These are phyloP conservation scores for Channallabes apus DNA, from an alignment of 2,797 vertebrate genomes.

Conservation along the genomic window DNA sequence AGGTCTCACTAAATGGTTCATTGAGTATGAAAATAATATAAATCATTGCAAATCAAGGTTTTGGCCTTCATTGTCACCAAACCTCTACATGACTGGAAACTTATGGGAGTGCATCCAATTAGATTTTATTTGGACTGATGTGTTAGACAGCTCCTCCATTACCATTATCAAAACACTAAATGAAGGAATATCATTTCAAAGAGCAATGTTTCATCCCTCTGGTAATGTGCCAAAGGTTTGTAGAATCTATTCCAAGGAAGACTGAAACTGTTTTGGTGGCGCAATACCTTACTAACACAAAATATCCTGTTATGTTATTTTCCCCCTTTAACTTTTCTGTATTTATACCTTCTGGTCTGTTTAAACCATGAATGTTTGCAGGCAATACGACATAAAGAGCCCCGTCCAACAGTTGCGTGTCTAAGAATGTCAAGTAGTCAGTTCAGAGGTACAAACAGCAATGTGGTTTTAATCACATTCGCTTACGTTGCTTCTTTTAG, in stretches of 20 bases:
- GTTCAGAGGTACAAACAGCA: slow-evolving; percentile 31
- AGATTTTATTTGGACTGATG: background rate
- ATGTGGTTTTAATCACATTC: slow-evolving; percentile 35
- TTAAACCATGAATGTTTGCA: background rate
- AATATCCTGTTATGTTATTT: background rate
- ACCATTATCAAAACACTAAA: background rate
- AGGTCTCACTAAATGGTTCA: background rate
- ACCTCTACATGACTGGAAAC: background rate
- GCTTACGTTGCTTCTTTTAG: slow-evolving; percentile 24
- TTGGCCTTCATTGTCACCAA: background rate
- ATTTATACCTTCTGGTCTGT: slow-evolving; percentile 15
- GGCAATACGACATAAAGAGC: background rate
- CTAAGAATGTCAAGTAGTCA: slow-evolving; percentile 25
- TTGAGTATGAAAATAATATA: background rate
- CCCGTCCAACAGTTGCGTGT: slow-evolving; percentile 11
- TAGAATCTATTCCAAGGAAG: background rate
- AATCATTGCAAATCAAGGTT: background rate
- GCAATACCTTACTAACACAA: background rate
- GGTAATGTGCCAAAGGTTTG: background rate
- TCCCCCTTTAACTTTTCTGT: background rate
- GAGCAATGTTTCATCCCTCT: background rate
- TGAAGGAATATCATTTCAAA: background rate
- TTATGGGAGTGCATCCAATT: background rate
- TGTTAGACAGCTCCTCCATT: background rate
- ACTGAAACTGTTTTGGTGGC: background rate